Base-by-base conservation (phyloP, 2,888 invertebrate species). In the Drosophila fungiperda region DNA sequence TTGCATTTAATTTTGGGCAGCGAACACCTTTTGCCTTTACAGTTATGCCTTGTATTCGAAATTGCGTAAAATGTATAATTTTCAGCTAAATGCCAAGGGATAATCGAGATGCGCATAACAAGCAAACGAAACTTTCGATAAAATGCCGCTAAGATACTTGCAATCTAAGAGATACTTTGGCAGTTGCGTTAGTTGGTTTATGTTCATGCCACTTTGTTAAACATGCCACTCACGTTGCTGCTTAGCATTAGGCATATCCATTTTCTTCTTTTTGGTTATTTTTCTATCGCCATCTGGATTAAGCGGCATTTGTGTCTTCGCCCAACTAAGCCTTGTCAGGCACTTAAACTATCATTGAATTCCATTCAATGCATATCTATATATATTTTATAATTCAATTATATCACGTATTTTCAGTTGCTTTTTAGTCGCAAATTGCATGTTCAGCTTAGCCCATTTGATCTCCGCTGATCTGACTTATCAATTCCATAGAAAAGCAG, bases 391-490 rank as follows among this genome's bases (percentile, higher is more conserved):
- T 71, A 53, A 67, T 54, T 55, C 61, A 32, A 42, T 20, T 35
- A 45, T 33, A 54, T 58, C 64, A 50, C 50, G 49, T 61, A 48
- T 57, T 58, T 66, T 1, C 54, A 54, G 38, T 55, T 68, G 48
- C 48, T 53, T 55, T 15, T 52, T 82, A 82, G 68, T 75, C 72
- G 60, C 57, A 70, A 87, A 83, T 68, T 85, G 80, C 83, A 86
- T 68, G 64, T 67, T 63, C 38, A 32, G 49, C 33, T 38, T 8
- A 32, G 52, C 68, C 54, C 29, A 57, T 52, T 38, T 82, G 82
- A 81, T 83, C 78, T 76, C 35, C 32, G 64, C 48, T 87, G 83
- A 87, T 79, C 82, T 66, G 68, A 38, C 48, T 74, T 77, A 78
- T 78, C 78, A 72, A 63, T 48, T 50, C 23, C 48, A 26, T 32